Base-by-base conservation (phyloP, 2,888 invertebrate species). In the Nymphalis urticae region DNA sequence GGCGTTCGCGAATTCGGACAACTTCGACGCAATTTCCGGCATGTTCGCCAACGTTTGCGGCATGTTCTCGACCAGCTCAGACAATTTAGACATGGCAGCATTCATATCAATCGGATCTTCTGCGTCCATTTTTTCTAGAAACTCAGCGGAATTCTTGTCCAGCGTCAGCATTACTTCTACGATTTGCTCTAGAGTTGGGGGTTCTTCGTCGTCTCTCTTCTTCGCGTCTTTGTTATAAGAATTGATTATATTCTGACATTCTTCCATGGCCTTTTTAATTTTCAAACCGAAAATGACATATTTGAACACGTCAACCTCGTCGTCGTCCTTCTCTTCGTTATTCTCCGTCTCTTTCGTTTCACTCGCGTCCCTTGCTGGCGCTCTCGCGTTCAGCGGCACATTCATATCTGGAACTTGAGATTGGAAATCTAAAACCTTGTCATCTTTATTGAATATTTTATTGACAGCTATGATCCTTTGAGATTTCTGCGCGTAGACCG, bases 231-330 rank as follows among this genome's bases (percentile, higher is more conserved):
- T 79, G 13, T 88, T 89, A 27, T 89, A 90, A 0, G 90, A 88
- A 59, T 90, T 89, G 2, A 92, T 92, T 24, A 92, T 90, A 73
- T 90, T 89, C 77, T 92, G 90, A 71, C 92, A 91, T 53, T 92
- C 91, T 67, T 92, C 92, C 89, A 92, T 90, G 0, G 91, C 91
- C 72, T 89, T 91, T 69, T 91, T 92, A 7, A 92, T 89, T 79
- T 92, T 90, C 32, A 91, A 48, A 0, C 92, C 90, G 36, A 91
- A 90, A 0, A 87, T 87, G 0, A 90, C 88, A 50, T 91, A 90
- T 47, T 90, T 92, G 54, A 87, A 87, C 0, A 89, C 81, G 59
- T 85, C 87, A 0, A 85, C 82, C 47, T 90, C 90, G 56, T 85
- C 87, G 0, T 85, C 82, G 47, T 90, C 90, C 70, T 86, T 88